Conservation (phyloP, 2,113 vertebrate genomes). For the Toxotes jaculatrix region DNA sequence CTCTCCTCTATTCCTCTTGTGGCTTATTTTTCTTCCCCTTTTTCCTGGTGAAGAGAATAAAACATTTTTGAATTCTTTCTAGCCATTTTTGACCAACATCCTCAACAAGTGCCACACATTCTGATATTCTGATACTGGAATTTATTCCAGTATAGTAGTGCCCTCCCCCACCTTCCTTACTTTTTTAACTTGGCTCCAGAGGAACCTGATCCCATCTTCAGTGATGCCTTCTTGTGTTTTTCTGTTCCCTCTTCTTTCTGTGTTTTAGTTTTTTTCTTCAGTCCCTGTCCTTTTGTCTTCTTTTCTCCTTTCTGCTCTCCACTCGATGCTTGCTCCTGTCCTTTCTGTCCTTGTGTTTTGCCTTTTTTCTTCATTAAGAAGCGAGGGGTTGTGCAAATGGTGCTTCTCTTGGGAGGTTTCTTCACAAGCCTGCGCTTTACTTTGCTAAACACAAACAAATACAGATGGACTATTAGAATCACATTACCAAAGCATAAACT, state of each 20-base stretch:
- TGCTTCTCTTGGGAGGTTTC: constrained; percentile 90
- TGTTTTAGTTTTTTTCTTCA: constrained; percentile 36
- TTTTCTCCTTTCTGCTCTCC: constrained; percentile 56
- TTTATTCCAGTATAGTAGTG: background rate
- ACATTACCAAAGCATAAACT: background rate
- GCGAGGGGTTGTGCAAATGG: constrained; percentile 91
- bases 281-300: constrained; percentile 65
- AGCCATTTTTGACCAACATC: background rate
- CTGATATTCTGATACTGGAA: background rate
- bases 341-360: constrained; percentile 27
- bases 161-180: constrained; percentile 16
- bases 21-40: constrained; percentile 43
- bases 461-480: background rate
- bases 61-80: background rate
- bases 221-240: constrained; percentile 10
- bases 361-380: constrained; percentile 85
- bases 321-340: background rate
- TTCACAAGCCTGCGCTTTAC: constrained; percentile 91
- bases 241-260: constrained; percentile 26
- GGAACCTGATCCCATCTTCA: constrained; percentile 11
- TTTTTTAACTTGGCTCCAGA: constrained; percentile 61
- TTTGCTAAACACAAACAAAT: constrained; percentile 85
- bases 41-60: constrained; percentile 56
- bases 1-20: constrained; percentile 16
- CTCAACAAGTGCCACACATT: background rate